phyloP scores from a whole-genome alignment of 2,113 vertebrate genomes.

The Paraplagusia blochii region DNA sequence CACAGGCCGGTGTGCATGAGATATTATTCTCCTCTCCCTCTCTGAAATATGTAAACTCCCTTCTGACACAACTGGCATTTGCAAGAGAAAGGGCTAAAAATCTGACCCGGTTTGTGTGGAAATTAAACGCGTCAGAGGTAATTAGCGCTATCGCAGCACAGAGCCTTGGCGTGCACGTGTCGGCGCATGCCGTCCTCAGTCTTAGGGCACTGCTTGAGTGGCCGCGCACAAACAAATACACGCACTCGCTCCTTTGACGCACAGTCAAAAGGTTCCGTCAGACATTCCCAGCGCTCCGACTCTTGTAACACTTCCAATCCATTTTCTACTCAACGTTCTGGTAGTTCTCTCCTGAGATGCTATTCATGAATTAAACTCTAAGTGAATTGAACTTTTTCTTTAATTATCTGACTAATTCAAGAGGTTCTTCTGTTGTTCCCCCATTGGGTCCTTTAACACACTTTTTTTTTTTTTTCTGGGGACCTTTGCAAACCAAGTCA shows the following conservation, averaged over 20 bases:
- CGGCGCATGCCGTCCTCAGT: not conserved
- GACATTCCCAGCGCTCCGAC: conserved; percentile 29
- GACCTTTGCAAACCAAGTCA: no score
- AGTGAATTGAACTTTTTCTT: conserved; percentile 74
- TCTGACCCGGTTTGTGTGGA: conserved; percentile 49
- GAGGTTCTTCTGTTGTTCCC: conserved; percentile 62
- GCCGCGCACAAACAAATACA: conserved; percentile 8
- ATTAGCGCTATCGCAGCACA: conserved; percentile 44
- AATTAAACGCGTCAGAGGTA: conserved; percentile 45
- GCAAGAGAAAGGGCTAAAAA: conserved; percentile 42
- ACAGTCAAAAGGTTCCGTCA: conserved; percentile 36
- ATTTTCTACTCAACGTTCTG: conserved; percentile 54
- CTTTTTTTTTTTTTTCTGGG: no score
- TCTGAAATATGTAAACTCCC: conserved; percentile 50
- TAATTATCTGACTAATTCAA: conserved; percentile 73
- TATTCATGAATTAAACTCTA: conserved; percentile 74
- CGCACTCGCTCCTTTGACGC: no score
- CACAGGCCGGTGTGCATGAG: conserved; percentile 36
- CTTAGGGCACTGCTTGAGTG: conserved; percentile 19
- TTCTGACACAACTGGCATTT: conserved; percentile 62
- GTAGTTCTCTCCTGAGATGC: conserved; percentile 68
- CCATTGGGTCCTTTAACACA: conserved; percentile 53
- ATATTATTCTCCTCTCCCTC: conserved; percentile 50
- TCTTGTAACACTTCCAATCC: conserved; percentile 60
- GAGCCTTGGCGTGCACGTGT: conserved; percentile 29